phyloP scores from a whole-genome alignment of 1,140 invertebrate species.

The Zaprionus kolodkinae region DNA sequence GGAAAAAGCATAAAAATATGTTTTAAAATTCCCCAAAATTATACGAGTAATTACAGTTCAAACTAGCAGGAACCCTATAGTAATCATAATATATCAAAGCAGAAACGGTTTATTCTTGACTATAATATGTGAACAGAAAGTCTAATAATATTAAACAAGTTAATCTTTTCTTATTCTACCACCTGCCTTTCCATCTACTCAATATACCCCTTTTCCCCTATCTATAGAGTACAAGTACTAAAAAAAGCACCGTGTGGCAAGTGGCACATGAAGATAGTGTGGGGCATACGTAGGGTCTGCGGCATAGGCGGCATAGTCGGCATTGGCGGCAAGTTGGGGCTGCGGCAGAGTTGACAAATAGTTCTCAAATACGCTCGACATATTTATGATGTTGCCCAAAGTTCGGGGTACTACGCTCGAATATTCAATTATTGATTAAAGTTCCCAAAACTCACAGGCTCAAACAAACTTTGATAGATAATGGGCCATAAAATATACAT shows the following conservation, averaged over 20 bases:
- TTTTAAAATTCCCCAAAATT: no score
- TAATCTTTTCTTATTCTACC: neutral
- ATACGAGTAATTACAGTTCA: no score
- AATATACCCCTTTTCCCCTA: neutral
- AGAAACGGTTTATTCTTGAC: no score
- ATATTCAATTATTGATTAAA: slow-evolving; percentile 47
- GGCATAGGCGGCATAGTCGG: neutral
- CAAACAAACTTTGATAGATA: slow-evolving; percentile 22
- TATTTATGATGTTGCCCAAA: slow-evolving; percentile 68
- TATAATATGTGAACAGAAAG: no score
- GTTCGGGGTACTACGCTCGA: slow-evolving; percentile 10
- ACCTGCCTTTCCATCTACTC: neutral
- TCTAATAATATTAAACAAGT: no score
- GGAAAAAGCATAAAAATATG: no score
- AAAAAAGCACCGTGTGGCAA: neutral
- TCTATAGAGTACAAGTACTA: neutral
- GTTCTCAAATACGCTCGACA: slow-evolving; percentile 64
- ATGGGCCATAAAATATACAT: slow-evolving; percentile 7
- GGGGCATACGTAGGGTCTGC: neutral
- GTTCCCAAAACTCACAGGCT: slow-evolving; percentile 33
- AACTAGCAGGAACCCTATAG: neutral
- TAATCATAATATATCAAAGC: no score
- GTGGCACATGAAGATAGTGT: neutral
- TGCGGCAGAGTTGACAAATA: slow-evolving; percentile 49
- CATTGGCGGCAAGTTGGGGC: neutral